Evolutionary conservation across 1,140 invertebrate species (phyloP), one percentile per base, ranked within the genome.

Genomic region (Neuroterus valhalla): DNA sequence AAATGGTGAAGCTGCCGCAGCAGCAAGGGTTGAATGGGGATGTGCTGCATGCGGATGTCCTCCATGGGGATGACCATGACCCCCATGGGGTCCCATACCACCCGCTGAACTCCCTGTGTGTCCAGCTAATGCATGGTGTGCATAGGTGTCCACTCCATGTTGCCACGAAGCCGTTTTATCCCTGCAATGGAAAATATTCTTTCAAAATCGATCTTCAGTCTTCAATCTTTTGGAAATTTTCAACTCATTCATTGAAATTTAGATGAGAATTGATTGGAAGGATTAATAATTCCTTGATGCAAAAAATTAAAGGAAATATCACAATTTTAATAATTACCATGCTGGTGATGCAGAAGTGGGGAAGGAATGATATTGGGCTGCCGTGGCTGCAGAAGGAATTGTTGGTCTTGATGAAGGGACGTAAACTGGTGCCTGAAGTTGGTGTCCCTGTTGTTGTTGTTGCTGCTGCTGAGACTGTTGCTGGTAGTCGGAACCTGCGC

Each of bases 1-100:
- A 82, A 94, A 94, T 69, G 93, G 91, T 3, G 91, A 89, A 46
- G 85, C 87, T 6, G 90, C 84, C 70, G 91, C 90, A 1, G 90
- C 91, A 3, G 92, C 91, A 8, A 90, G 82, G 17, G 83, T 87
- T 5, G 88, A 87, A 50, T 90, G 89, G 12, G 88, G 88, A 67
- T 89, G 88, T 1, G 85, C 82, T 5, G 87, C 82, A 69, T 90
- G 89, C 21, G 89, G 87, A 73, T 90, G 88, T 19, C 81, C 85
- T 43, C 85, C 82, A 75, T 89, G 88, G 21, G 88, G 86, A 71
- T 89, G 88, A 6, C 74, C 77, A 45, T 88, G 88, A 14, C 85
- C 85, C 1, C 84, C 77, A 46, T 89, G 88, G 44, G 85, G 83
- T 2, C 87, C 87, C 85, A 89, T 89, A 2, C 85, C 83, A 43